Evolutionary conservation across 2,113 vertebrate genomes (phyloP).

Genomic region (Mormyrus iriodes): DNA sequence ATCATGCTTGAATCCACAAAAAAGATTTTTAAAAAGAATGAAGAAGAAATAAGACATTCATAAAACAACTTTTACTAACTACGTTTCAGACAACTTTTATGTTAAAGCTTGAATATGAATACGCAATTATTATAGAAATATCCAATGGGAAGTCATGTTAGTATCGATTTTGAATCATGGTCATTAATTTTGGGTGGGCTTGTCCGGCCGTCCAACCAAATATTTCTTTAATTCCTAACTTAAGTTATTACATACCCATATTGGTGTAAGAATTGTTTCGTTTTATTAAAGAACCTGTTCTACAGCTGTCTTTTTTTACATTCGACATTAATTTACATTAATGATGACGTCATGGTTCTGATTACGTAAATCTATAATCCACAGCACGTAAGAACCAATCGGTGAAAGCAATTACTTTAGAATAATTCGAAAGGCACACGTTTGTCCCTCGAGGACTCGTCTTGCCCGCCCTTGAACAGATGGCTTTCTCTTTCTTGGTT

Average conservation of each 20-base stretch:
- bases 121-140: neutral
- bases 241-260: neutral
- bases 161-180: neutral
- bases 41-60: neutral
- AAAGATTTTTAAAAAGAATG: neutral
- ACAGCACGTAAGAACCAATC: constrained; percentile 3
- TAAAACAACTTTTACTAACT: neutral
- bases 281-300: neutral
- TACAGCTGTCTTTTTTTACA: constrained; percentile 8
- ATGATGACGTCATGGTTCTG: constrained; percentile 4
- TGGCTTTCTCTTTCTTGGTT: neutral
- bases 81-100: neutral
- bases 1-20: neutral
- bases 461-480: constrained; percentile 14
- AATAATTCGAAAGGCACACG: constrained; percentile 17
- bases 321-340: constrained; percentile 1
- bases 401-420: constrained; percentile 17
- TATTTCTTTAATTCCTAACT: neutral
- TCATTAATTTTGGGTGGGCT: neutral
- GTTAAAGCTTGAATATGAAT: neutral
- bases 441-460: neutral
- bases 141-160: neutral
- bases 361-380: constrained; percentile 16
- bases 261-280: neutral
- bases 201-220: neutral